Base-by-base conservation (phyloP, 2,113 vertebrate genomes). In the Hymenochirus boettgeri region DNA sequence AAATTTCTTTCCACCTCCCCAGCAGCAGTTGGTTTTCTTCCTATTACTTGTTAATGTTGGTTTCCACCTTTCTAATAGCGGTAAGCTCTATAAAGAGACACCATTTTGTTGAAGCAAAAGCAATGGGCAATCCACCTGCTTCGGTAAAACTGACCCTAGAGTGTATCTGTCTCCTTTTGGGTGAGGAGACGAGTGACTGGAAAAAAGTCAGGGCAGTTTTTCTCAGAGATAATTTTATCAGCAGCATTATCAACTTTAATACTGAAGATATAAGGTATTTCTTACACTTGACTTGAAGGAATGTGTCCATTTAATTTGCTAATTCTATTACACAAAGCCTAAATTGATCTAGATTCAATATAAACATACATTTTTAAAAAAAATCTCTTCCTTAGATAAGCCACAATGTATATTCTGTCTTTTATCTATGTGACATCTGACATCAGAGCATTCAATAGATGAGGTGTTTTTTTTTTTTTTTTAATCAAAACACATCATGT, bases 61-160 rank as follows among this genome's bases (percentile, higher is more conserved):
- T 75, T 74, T 64, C 74, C 75, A 12, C 61, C 70, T 69, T 69
- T 75, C 71, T 76, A 48, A 74, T 89, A 99, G 96, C 96, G 54
- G 96, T 99, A 81, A 99, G 98, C 80, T 99, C 96, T 1, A 99
- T 99, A 78, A 99, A 99, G 93, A 98, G 98, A 81, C 96, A 99
- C 87, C 96, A 99, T 80, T 86, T 99, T 84, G 96, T 99, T 72
- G 96, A 99, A 85, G 96, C 99, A 73, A 91, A 96, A 58, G 98
- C 96, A 78, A 99, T 99, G 96, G 96, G 93, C 76, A 99, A 99
- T 76, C 96, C 96, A 0, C 96, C 96, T 0, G 95, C 88, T 0
- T 94, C 96, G 0, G 96, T 99, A 71, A 99, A 99, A 80, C 81
- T 99, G 74, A 95, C 96, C 0, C 87, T 99, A 42, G 96, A 99